Evolutionary conservation across 1,140 invertebrate species (phyloP).

Genomic region (Drosophila asahinai): DNA sequence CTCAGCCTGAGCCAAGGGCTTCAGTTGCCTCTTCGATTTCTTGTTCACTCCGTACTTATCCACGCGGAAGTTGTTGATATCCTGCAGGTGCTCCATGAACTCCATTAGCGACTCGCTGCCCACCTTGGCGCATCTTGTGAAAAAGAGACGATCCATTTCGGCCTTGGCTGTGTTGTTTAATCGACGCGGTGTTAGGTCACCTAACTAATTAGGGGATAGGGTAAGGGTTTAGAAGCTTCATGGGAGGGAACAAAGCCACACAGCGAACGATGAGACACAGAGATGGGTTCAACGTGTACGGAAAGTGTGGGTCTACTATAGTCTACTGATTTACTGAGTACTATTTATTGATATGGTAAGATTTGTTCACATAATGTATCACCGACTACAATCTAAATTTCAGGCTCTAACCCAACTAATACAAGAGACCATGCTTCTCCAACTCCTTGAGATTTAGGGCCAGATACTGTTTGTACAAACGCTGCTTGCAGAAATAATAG

Average conservation of each 20-base stretch:
- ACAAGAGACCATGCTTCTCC: constrained; percentile 57
- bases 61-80: constrained; percentile 59
- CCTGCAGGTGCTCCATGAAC: constrained; percentile 88
- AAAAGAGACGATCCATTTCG: constrained; percentile 89
- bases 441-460: constrained; percentile 87
- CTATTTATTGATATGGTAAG: constrained; percentile 30
- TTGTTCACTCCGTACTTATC: constrained; percentile 50
- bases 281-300: constrained; percentile 35
- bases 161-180: constrained; percentile 85
- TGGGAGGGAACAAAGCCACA: constrained; percentile 9
- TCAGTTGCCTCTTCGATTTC: constrained; percentile 45
- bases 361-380: constrained; percentile 39
- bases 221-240: constrained; percentile 36
- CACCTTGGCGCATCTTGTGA: constrained; percentile 96
- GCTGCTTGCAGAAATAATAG: constrained; percentile 95
- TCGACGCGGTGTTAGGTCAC: constrained; percentile 43
- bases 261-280: constrained; percentile 41
- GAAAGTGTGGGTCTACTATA: constrained; percentile 30
- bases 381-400: constrained; percentile 19
- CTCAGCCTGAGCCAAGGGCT: constrained; percentile 85
- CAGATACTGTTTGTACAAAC: constrained; percentile 92
- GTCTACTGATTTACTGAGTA: constrained; percentile 36
- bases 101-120: constrained; percentile 95
- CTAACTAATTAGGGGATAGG: constrained; percentile 41
- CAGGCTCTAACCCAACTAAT: constrained; percentile 22